Evolutionary conservation across 2,113 vertebrate genomes (phyloP), one percentile per base, ranked within the genome.

Genomic region (Nycticorax nycticorax): DNA sequence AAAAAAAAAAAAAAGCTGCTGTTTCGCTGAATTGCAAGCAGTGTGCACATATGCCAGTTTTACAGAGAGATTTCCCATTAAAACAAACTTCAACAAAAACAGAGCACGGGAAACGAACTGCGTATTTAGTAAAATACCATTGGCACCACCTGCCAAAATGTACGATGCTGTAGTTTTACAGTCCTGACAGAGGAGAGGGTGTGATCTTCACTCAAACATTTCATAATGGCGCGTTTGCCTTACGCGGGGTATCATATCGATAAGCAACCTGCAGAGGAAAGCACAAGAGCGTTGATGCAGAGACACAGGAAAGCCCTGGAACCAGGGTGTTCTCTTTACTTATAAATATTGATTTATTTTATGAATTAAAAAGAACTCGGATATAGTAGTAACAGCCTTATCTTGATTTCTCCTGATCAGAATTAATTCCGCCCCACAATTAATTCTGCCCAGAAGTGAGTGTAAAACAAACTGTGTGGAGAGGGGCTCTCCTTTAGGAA

Each of bases 141-240:
- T 91, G 98, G 98, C 98, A 97, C 92, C 96, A 14, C 89, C 94
- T 79, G 98, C 97, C 97, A 86, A 55, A 81, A 55, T 33, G 55
- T 35, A 67, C 52, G 77, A 71, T 7, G 94, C 92, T 92, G 92
- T 57, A 91, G 39, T 43, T 83, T 37, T 6, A 84, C 85, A 97
- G 86, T 95, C 94, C 94, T 57, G 68, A 45, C 28, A 64, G 68
- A 79, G 57, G 74, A 75, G 37, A 80, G 89, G 94, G 80, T 2
- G n/a, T 43, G 67, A 9, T 55, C 79, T 63, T 99, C 98, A 99
- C 97, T 99, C 99, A 50, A 99, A 99, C 96, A 99, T 99, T 93
- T 99, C 99, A 9, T 99, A 99, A 96, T 99, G 99, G 77, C 99
- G 99, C 0, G 99, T 99, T 91, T 99, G 99, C 97, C 99, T 98